These are phyloP conservation scores for Baronia brevicornis DNA, from an alignment of 2,888 invertebrate genomes.

Conservation along the genomic window DNA sequence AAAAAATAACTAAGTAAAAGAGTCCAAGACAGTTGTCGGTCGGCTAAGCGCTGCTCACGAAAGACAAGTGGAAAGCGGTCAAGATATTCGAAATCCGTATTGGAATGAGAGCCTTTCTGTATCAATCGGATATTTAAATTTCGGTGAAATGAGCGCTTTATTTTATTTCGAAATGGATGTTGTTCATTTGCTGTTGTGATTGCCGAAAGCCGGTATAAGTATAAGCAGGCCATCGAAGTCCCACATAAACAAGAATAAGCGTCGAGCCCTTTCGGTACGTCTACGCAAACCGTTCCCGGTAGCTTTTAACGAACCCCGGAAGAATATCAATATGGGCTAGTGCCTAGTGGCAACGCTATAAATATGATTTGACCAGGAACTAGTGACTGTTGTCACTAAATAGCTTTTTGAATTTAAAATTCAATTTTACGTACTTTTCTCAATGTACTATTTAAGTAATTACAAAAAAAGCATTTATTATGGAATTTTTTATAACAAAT, in stretches of 20 bases:
- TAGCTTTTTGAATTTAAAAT: conserved; percentile 18
- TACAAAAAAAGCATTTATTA: conserved; percentile 2
- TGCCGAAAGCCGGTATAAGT: conserved; percentile 51
- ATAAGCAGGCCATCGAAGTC: conserved; percentile 46
- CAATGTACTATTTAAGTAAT: conserved; percentile 10
- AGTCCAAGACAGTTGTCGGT: conserved; percentile 24
- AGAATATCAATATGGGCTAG: conserved; percentile 54
- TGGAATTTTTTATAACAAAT: neutral
- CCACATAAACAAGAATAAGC: conserved; percentile 72
- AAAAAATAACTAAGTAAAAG: conserved; percentile 31
- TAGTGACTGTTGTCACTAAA: conserved; percentile 49
- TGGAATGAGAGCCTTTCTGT: conserved; percentile 14
- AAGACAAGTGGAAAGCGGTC: conserved; percentile 31
- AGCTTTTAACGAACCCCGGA: conserved; percentile 53
- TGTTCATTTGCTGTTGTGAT: conserved; percentile 38
- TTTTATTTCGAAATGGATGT: conserved; percentile 25
- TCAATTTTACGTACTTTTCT: too few relatives aligned
- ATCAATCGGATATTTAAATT: conserved; percentile 10
- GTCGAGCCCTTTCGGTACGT: conserved; percentile 63
- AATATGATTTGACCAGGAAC: conserved; percentile 47
- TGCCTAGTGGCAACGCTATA: conserved; percentile 59
- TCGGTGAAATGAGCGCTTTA: conserved; percentile 19
- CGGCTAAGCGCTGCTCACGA: conserved; percentile 19
- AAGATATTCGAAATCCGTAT: conserved; percentile 21
- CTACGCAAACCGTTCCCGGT: conserved; percentile 68